Base-by-base conservation (phyloP, 23 tunicate species). In the Clavelina lepadiformis region DNA sequence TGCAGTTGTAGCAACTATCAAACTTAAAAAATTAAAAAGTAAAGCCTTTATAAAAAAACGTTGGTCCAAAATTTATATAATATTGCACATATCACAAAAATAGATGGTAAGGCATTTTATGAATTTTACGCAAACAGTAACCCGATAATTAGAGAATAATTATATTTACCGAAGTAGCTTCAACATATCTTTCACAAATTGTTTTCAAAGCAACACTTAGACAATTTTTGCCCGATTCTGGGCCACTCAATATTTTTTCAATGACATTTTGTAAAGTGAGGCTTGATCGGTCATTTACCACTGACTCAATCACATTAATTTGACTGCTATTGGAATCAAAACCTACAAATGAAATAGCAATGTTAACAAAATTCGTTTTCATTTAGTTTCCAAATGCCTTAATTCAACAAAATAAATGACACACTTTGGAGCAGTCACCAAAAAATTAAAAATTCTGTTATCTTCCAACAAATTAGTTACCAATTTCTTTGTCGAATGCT, bases 151-250 rank as follows among this genome's bases (percentile, higher is more conserved):
- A n/a, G n/a, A n/a, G n/a, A n/a, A n/a, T n/a, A n/a, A n/a, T n/a
- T 69, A 35, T 6, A 36, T 63, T 23, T 32, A 81, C 89, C 66
- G 79, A 67, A 24, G 79, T 65, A 65, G 54, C 55, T 1, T 68
- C 68, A 31, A 64, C 31, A 46, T 81, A 81, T 53, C 74, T 41
- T 55, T 54, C 50, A 38, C 74, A 63, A 19, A 73, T 55, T 3
- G 89, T 73, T 26, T 81, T 73, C 45, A 81, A 74, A 61, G 49
- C 58, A 29, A 73, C 71, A 44, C 68, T 58, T 19, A 64, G 58
- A 0, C 53, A 0, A 31, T 32, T 31, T 1, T 54, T 45, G 6
- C 30, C 31, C 24, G 22, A 27, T 28, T 35, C 38, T 19, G 51
- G 46, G 5, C 38, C 41, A 2, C 52, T 35, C 31, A 55, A 24